phyloP scores from a whole-genome alignment of 1,140 invertebrate species.

The Tribolium castaneum region DNA sequence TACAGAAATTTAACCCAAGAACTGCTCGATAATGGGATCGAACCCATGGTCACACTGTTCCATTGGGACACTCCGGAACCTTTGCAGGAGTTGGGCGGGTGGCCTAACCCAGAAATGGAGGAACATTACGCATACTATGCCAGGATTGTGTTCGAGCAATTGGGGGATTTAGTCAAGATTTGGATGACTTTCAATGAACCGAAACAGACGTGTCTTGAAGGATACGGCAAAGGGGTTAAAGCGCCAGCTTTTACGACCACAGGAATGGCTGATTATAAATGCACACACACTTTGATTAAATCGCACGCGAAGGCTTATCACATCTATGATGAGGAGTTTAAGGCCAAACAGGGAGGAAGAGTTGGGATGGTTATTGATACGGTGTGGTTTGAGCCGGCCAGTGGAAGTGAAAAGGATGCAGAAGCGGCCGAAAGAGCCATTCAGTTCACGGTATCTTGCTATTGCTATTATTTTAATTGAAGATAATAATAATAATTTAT shows the following conservation, averaged over 20 bases:
- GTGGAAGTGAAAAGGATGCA: conserved; percentile 1
- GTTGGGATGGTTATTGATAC: conserved; percentile 46
- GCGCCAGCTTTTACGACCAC: conserved; percentile 63
- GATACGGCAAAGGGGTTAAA: conserved; percentile 58
- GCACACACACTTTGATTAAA: conserved; percentile 67
- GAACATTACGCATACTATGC: conserved; percentile 61
- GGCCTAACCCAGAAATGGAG: conserved; percentile 63
- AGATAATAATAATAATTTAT: conserved; percentile 40
- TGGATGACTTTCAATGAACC: conserved; percentile 60
- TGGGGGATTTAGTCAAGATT: conserved; percentile 70
- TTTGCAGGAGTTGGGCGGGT: conserved; percentile 66
- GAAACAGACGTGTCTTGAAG: conserved; percentile 61
- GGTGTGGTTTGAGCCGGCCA: conserved; percentile 41
- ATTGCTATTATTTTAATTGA: not conserved
- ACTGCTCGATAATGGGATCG: conserved; percentile 63
- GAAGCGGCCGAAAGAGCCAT: not conserved
- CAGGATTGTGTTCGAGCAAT: conserved; percentile 61
- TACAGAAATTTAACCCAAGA: conserved; percentile 68
- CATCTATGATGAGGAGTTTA: conserved; percentile 66
- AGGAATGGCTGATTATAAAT: conserved; percentile 68
- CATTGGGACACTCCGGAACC: conserved; percentile 63
- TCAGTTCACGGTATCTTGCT: not conserved
- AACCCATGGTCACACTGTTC: conserved; percentile 66
- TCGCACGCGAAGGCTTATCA: conserved; percentile 62
- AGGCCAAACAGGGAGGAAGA: conserved; percentile 54